Conservation (phyloP, 1,140 invertebrate genomes). For the Polypedilum vanderplanki region DNA sequence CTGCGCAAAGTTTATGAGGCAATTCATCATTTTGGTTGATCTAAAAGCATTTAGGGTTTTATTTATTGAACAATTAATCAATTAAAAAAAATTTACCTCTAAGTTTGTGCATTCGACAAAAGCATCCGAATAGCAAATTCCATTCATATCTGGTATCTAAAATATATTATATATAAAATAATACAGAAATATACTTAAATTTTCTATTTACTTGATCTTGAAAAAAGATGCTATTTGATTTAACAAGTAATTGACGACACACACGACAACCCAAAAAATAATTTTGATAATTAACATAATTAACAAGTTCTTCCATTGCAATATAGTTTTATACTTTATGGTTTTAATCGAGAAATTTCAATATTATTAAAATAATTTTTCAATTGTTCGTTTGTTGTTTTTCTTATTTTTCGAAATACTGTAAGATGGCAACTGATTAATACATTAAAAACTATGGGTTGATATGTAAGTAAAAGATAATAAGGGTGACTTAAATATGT, state of each 20-base stretch:
- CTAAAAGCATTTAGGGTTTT: neutral
- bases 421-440: too few relatives aligned
- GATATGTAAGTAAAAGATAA: too few relatives aligned
- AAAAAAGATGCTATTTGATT: constrained; percentile 7
- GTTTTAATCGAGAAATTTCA: too few relatives aligned
- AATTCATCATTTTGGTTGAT: neutral
- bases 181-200: neutral
- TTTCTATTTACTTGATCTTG: neutral
- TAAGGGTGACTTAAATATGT: too few relatives aligned
- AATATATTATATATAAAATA: neutral
- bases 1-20: neutral
- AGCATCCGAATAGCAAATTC: neutral
- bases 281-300: neutral
- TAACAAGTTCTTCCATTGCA: neutral
- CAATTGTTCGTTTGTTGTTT: too few relatives aligned
- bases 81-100: neutral
- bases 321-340: too few relatives aligned
- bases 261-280: constrained; percentile 14
- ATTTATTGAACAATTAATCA: neutral
- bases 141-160: neutral
- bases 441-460: too few relatives aligned
- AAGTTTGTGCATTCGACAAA: neutral
- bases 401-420: too few relatives aligned
- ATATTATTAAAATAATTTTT: too few relatives aligned
- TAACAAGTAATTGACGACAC: neutral